Evolutionary conservation across 1,140 invertebrate species (phyloP).

Genomic region (Stenopsyche tienmushanensis): DNA sequence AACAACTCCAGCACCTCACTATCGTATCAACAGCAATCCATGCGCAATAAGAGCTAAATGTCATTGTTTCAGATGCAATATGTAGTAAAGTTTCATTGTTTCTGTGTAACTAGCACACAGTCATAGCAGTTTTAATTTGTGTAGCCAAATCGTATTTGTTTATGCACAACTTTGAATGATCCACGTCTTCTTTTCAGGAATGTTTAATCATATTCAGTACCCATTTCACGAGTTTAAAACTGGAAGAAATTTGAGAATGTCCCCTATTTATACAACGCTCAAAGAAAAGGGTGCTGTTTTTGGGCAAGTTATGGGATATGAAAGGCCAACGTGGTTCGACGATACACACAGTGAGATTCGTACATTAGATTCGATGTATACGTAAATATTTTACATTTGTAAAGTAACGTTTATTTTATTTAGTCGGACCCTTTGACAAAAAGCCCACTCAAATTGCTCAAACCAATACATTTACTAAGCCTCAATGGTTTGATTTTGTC

Average conservation of each 20-base stretch:
- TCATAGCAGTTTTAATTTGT: too few species aligned
- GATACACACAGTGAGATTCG: constrained; percentile 35
- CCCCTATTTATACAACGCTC: constrained; percentile 92
- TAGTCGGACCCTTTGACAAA: constrained; percentile 44
- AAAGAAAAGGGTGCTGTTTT: constrained; percentile 93
- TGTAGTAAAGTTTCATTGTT: too few species aligned
- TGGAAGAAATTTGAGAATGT: constrained; percentile 90
- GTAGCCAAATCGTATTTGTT: too few species aligned
- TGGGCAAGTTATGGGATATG: constrained; percentile 98
- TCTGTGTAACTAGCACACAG: too few species aligned
- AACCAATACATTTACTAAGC: constrained; percentile 83
- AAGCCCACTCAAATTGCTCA: constrained; percentile 58
- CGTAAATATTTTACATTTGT: neutral
- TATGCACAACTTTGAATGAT: too few species aligned
- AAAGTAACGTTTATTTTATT: neutral
- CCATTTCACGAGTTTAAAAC: constrained; percentile 84
- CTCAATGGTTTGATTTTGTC: constrained; percentile 90
- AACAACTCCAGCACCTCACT: too few species aligned
- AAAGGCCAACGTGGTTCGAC: constrained; percentile 92
- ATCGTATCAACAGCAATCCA: too few species aligned
- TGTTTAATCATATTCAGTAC: constrained; percentile 82
- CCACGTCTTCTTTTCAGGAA: constrained; percentile 54
- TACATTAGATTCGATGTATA: neutral
- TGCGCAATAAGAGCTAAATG: too few species aligned
- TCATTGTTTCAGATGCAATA: too few species aligned